These are phyloP conservation scores for Drosophila chauvacae DNA, from an alignment of 1,140 invertebrate species.

Conservation along the genomic window DNA sequence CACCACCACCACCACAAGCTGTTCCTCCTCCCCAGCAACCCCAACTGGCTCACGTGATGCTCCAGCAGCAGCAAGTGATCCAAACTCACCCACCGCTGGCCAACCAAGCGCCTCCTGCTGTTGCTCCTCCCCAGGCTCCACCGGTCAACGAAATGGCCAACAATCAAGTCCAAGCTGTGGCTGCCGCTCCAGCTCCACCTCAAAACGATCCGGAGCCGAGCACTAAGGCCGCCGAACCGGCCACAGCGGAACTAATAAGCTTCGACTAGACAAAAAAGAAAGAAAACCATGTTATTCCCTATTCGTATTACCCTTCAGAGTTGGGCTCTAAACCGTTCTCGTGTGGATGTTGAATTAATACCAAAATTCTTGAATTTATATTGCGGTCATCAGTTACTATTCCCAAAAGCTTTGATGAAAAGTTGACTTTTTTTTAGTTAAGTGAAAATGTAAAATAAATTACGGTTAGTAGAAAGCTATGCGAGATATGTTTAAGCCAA, in stretches of 20 bases:
- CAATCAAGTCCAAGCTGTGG: conserved; percentile 67
- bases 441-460: conserved; percentile 7
- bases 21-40: conserved; percentile 53
- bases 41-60: conserved; percentile 78
- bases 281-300: conserved; percentile 11
- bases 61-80: conserved; percentile 79
- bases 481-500: conserved; percentile 26
- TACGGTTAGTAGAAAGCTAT: background rate
- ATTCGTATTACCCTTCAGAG: conserved; percentile 16
- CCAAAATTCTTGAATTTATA: conserved; percentile 19
- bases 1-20: conserved; percentile 1
- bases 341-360: conserved; percentile 23
- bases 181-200: conserved; percentile 79
- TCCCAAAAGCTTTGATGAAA: conserved; percentile 7
- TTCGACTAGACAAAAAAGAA: conserved; percentile 86
- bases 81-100: conserved; percentile 68
- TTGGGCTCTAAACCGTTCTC: conserved; percentile 20
- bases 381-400: conserved; percentile 44
- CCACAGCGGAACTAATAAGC: conserved; percentile 89
- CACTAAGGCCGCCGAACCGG: conserved; percentile 85
- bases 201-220: conserved; percentile 77
- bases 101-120: conserved; percentile 44
- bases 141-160: conserved; percentile 58
- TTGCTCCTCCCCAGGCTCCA: conserved; percentile 73
- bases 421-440: conserved; percentile 16